Evolutionary conservation across 2,113 vertebrate genomes (phyloP), one percentile per base, ranked within the genome.

Genomic region (Oreochromis tanganicae): DNA sequence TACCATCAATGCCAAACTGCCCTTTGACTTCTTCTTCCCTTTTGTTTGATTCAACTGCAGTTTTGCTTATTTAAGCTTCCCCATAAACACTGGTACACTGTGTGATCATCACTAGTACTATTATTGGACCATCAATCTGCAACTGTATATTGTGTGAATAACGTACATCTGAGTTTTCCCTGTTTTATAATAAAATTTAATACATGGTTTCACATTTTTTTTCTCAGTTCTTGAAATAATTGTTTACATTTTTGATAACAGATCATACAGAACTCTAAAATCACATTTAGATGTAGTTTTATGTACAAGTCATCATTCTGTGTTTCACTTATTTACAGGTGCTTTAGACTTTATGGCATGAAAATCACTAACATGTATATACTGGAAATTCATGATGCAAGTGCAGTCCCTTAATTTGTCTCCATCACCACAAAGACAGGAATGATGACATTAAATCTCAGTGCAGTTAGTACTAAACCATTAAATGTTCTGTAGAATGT

Each of bases 1-100:
- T 34, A 97, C 96, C 88, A 97, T 99, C 78, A 83, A 98, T 5
- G 96, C 96, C 90, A 97, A 95, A 87, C 96, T 99, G 83, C 98
- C 98, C 7, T 97, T 95, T 63, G 96, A 98, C 92, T 99, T 99
- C 93, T 99, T 99, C 96, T 98, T 97, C 85, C 98, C 98, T 0
- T 99, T 99, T 89, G 95, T 97, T 21, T 99, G 93, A 96, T 3
- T 9, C 2, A 7, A 27, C 12, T 29, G 4, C 6, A 27, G 8
- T 19, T 80, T 13, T 12, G 54, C 7, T 54, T 9, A 41, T 19
- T 54, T 11, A 56, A 48, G 16, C 21, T 43, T 83, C 82, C 57
- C 24, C 82, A 34, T 17, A 29, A 54, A 2, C 32, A 7, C 6
- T 27, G 52, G 29, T 32, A 79, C 68, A 48, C 14, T 29, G 68